Evolutionary conservation across 2,888 invertebrate species (phyloP).

Genomic region (Polydrusus pterygomalis): DNA sequence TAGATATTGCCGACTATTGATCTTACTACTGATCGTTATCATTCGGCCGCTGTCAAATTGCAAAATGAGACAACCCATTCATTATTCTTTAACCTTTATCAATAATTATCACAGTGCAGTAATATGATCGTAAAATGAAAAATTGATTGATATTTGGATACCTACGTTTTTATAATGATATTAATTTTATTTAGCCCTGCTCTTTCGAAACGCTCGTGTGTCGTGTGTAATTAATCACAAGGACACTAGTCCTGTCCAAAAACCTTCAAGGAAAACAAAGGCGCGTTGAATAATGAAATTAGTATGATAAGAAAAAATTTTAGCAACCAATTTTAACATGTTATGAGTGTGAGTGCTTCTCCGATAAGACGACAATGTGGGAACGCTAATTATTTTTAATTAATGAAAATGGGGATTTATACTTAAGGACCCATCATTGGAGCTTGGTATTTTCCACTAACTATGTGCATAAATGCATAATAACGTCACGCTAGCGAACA

Average conservation of each 20-base stretch:
- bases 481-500: too few relatives aligned
- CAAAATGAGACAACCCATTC: too few relatives aligned
- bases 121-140: too few relatives aligned
- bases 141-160: neutral
- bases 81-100: too few relatives aligned
- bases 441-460: too few relatives aligned
- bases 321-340: slow-evolving; percentile 3
- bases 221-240: slow-evolving; percentile 5
- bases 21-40: too few relatives aligned
- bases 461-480: too few relatives aligned
- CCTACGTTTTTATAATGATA: neutral
- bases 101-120: neutral
- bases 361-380: neutral
- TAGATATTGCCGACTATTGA: too few relatives aligned
- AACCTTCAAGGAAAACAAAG: slow-evolving; percentile 22
- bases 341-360: slow-evolving; percentile 12
- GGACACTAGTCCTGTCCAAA: slow-evolving; percentile 12
- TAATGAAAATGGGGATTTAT: too few relatives aligned
- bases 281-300: slow-evolving; percentile 7
- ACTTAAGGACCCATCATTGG: too few relatives aligned
- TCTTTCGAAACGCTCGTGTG: neutral
- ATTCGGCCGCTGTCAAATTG: too few relatives aligned
- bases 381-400: neutral
- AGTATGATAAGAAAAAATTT: slow-evolving; percentile 17
- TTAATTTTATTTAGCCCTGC: slow-evolving; percentile 3